Base-by-base conservation (phyloP, 2,888 invertebrate species). In the Polydrusus cervinus region DNA sequence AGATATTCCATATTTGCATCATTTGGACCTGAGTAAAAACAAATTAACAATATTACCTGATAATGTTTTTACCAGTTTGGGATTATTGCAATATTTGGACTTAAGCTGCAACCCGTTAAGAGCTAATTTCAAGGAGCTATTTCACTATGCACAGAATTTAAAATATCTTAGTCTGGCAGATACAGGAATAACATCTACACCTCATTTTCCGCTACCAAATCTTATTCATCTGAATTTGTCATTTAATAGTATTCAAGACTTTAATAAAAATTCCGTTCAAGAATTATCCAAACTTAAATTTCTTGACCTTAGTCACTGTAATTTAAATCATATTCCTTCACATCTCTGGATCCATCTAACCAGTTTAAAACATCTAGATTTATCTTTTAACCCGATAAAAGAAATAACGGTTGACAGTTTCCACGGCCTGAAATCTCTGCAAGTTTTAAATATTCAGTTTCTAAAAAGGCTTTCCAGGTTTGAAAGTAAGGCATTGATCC, bases 121-220 rank as follows among this genome's bases (percentile, higher is more conserved):
- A 81, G 94, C 96, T 77, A 95, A 95, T 88, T 92, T 95, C 85
- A 95, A 95, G 84, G 95, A 96, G 87, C 90, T 96, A 65, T 95
- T 96, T 85, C 93, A 96, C 85, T 95, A 95, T 87, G 91, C 95
- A 65, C 95, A 94, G 69, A 93, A 93, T 83, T 89, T 97, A 78
- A 92, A 94, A 85, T 91, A 92, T 84, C 89, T 97, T 80, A 93
- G 92, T 84, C 89, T 97, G 82, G 92, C 93, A 69, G 92, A 92
- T 85, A 92, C 94, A 86, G 94, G 94, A 78, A 91, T 97, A 82
- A 92, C 91, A 82, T 90, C 91, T 67, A 90, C 95, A 82, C 96
- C 96, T 73, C 91, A 92, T 80, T 89, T 95, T 79, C 93, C 95
- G 79, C 88, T 97, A 80, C 92, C 92, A 14, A 93, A 94, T 85